Percentiles rank a stretch among this genome's conserved stretches.
Evolutionary conservation across 1,140 invertebrate species (phyloP).

Genomic region (Mizuhopecten yessoensis): DNA sequence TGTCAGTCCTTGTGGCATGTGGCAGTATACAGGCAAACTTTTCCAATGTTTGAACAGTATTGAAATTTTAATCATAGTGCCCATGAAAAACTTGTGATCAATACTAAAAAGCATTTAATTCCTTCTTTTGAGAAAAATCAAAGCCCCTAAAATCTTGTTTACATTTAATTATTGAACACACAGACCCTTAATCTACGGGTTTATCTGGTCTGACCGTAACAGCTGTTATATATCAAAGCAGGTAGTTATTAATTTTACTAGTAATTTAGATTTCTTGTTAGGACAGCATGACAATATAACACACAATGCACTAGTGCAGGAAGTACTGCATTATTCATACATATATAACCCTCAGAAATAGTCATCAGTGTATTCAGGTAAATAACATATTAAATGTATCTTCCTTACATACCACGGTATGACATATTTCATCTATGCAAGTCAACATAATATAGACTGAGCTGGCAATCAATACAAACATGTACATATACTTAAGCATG

Average conservation of each 20-base stretch:
- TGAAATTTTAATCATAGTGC: not conserved
- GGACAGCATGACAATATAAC: not conserved
- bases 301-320: not conserved
- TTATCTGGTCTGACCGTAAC: not conserved
- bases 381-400: too few relatives aligned
- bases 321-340: not conserved
- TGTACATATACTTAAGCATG: too few relatives aligned
- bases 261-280: not conserved
- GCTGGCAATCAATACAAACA: too few relatives aligned
- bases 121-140: not conserved
- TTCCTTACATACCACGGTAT: too few relatives aligned
- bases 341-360: too few relatives aligned
- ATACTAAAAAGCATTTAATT: not conserved
- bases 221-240: not conserved
- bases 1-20: not conserved
- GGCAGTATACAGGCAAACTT: too few relatives aligned
- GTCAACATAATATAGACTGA: too few relatives aligned
- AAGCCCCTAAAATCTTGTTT: not conserved
- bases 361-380: not conserved
- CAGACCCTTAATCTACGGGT: not conserved
- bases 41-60: not conserved
- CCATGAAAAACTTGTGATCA: not conserved
- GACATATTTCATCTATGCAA: too few relatives aligned
- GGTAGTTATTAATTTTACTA: not conserved
- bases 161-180: conserved; percentile 19